phyloP scores from a whole-genome alignment of 2,797 vertebrate species.

The Australoheros facetus region DNA sequence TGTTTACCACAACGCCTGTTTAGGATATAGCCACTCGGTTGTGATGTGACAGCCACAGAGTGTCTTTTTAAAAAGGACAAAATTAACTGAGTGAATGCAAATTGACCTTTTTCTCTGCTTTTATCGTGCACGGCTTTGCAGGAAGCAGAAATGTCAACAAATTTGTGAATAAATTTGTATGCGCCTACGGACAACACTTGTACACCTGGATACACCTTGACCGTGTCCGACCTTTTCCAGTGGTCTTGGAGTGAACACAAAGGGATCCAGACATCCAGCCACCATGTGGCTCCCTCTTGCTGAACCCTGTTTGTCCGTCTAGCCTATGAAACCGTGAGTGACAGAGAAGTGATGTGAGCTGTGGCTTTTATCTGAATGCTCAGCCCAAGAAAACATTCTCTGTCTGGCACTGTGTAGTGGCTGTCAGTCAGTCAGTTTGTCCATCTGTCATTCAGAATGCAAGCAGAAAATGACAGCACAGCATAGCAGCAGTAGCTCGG shows the following conservation, averaged over 20 bases:
- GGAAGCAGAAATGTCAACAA: constrained; percentile 52
- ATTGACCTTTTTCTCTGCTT: constrained; percentile 55
- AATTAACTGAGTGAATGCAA: constrained; percentile 68
- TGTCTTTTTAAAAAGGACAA: constrained; percentile 56
- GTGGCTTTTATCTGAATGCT: constrained; percentile 71
- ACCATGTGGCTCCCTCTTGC: background rate
- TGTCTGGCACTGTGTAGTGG: constrained; percentile 48
- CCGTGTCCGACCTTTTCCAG: constrained; percentile 22
- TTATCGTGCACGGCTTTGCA: constrained; percentile 32
- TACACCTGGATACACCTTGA: constrained; percentile 26
- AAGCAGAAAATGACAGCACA: constrained; percentile 39
- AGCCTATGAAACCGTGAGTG: constrained; percentile 52
- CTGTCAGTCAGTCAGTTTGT: constrained; percentile 67
- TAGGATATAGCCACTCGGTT: constrained; percentile 55
- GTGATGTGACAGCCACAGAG: constrained; percentile 54
- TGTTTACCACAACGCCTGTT: constrained; percentile 70
- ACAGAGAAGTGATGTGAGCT: constrained; percentile 63
- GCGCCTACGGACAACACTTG: background rate
- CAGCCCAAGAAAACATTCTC: constrained; percentile 49
- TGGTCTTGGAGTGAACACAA: background rate
- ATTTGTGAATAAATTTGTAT: constrained; percentile 39
- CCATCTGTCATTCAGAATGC: constrained; percentile 60
- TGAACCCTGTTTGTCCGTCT: constrained; percentile 39
- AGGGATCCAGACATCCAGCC: constrained; percentile 14
- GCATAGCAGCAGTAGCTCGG: constrained; percentile 18